Base-by-base conservation (phyloP, 2,888 invertebrate species). In the Archaeoteleia sp. region DNA sequence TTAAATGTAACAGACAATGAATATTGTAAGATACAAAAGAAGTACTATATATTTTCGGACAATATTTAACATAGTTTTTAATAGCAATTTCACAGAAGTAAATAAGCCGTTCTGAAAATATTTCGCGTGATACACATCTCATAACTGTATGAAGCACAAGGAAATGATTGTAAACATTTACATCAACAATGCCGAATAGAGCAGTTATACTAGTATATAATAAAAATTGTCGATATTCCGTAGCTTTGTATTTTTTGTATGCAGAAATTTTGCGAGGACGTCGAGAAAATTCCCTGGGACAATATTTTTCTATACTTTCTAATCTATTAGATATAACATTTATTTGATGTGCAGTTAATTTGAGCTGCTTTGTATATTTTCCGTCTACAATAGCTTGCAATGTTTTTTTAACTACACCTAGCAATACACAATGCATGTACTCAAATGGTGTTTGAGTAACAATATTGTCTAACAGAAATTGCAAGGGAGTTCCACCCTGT, bases 361-460 rank as follows among this genome's bases (percentile, higher is more conserved):
- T 54, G 0, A 23, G 15, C 0, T 29, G 34, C 27, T 23, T 13
- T 7, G 20, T 32, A 15, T 23, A 61, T 30, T 46, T 67, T 0
- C 68, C 60, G 2, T 51, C 25, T 7, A 67, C 13, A n/a, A 48
- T 9, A n/a, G 32, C 60, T 1, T 1, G 1, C 15, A 67, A 30
- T 6, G 39, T 34, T 57, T 67, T 61, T 15, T 57, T 55, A 17
- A 55, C 32, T 6, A 55, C n/a, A 1, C 67, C 67, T 13, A 68
- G 8, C 6, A 37, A 39, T 0, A 48, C 42, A 0, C 46, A 53
- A 42, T 72, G 72, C 51, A 65, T 70, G 6, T 53, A 63, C 13
- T 72, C 67, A 32, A 70, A 60, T 1, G 70, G 55, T 0, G 49
- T 45, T n/a, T 58, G 40, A 15, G 49, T 25, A 32, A 65, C 57